Conservation (phyloP, 2,113 vertebrate species). For the Chaetodon auriga region DNA sequence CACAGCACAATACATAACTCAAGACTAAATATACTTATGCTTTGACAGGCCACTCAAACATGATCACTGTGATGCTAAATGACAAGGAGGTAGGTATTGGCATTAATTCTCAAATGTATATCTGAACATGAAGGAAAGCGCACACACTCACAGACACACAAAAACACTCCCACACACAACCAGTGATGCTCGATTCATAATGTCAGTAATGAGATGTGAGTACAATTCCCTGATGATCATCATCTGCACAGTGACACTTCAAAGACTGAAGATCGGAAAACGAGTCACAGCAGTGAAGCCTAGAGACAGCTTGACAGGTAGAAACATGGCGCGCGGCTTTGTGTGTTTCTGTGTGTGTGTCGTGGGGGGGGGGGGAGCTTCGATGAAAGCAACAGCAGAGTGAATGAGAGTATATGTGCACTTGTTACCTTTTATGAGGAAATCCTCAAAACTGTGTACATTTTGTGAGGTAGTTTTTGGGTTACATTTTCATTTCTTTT, state of each 20-base stretch:
- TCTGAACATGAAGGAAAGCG: conserved; percentile 7
- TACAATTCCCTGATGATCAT: conserved; percentile 60
- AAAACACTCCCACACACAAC: conserved; percentile 5
- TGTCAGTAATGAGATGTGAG: conserved; percentile 59
- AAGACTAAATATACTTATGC: conserved; percentile 8
- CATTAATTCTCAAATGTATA: conserved; percentile 21
- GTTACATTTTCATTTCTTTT: not conserved
- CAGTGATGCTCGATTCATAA: conserved; percentile 37
- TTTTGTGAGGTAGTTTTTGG: not conserved
- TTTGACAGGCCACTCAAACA: conserved; percentile 44
- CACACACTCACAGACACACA: not conserved
- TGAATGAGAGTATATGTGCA: not conserved
- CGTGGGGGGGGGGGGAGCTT: no score
- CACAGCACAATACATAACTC: conserved; percentile 4
- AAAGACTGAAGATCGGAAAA: conserved; percentile 64
- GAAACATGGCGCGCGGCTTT: conserved; percentile 38
- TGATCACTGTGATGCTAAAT: conserved; percentile 34
- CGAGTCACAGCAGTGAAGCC: conserved; percentile 44
- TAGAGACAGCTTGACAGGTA: conserved; percentile 65
- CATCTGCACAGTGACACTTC: conserved; percentile 69
- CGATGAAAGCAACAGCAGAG: not conserved
- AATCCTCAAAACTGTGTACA: conserved; percentile 11
- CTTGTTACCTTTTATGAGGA: conserved; percentile 25
- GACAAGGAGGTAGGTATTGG: conserved; percentile 20
- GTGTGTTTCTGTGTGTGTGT: conserved; percentile 26